phyloP scores from a whole-genome alignment of 2,113 vertebrate species.

The Limanda limanda region DNA sequence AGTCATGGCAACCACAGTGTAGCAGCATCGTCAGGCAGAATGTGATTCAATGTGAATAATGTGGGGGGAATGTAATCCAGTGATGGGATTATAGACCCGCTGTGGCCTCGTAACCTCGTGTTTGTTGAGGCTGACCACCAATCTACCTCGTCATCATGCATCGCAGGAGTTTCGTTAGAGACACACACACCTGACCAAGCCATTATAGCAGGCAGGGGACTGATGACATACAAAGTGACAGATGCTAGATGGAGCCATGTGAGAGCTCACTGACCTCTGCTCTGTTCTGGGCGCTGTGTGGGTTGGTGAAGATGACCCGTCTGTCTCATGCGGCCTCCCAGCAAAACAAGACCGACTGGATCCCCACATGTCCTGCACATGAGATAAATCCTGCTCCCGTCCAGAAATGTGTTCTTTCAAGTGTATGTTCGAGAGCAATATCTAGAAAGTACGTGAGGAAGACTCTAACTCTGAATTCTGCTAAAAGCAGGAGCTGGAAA shows the following conservation, averaged over 20 bases:
- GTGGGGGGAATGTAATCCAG: conserved; percentile 11
- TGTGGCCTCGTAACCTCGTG: conserved; percentile 30
- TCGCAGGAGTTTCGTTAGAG: conserved; percentile 10
- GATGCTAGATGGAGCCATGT: conserved; percentile 53
- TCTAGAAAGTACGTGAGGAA: neutral
- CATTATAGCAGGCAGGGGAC: conserved; percentile 22
- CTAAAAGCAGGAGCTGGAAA: conserved; percentile 1
- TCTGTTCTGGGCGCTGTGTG: conserved; percentile 39
- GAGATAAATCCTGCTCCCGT: conserved; percentile 1
- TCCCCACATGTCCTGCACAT: conserved; percentile 26
- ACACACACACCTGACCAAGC: conserved; percentile 22
- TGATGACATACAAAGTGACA: conserved; percentile 65
- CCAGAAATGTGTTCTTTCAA: conserved; percentile 22
- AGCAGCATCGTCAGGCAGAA: conserved; percentile 43
- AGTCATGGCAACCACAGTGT: conserved; percentile 54
- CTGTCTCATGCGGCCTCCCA: conserved; percentile 25
- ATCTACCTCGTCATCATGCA: conserved; percentile 37
- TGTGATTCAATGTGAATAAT: conserved; percentile 43
- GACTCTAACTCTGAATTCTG: neutral
- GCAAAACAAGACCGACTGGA: conserved; percentile 33
- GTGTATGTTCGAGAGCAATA: conserved; percentile 4
- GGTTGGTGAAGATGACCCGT: conserved; percentile 56
- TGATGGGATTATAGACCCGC: conserved; percentile 27
- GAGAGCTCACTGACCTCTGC: conserved; percentile 68
- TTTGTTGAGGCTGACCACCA: conserved; percentile 32